Evolutionary conservation across 2,113 vertebrate species (phyloP), one percentile per base, ranked within the genome.

Genomic region (Alosa alosa): DNA sequence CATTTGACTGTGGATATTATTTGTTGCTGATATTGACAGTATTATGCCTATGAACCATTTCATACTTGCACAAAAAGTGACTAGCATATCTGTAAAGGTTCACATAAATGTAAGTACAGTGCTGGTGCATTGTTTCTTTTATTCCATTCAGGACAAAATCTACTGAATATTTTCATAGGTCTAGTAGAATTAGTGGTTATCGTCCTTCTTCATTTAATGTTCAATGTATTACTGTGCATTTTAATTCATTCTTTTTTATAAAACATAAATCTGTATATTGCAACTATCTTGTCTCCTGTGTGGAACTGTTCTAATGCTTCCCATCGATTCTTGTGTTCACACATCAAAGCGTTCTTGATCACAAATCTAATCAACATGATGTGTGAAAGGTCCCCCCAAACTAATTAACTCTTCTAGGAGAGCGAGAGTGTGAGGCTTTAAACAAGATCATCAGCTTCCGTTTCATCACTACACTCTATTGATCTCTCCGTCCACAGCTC

Each of bases 221-320:
- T 78, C 72, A 78, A 39, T 78, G 72, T 78, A 78, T 36, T 78
- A 41, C 72, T 78, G 72, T 78, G 72, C 72, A 78, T 78, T 78
- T 41, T 78, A 78, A 39, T 78, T 78, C 20, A 39, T 68, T 31
- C 10, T 9, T 78, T 78, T 78, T 41, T 39, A 39, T 39, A 39
- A 78, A 78, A 78, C 72, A 78, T 78, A 78, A 78, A 78, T 78
- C 72, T 13, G 72, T 78, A 39, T 78, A 78, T 39, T 78, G 72
- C 72, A 78, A 11, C 31, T 41, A 78, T 2, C 11, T 41, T 39
- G 72, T 78, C 9, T 78, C 36, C 72, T 17, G 72, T 39, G 72
- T 39, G 72, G 25, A 39, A 78, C 13, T 78, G 39, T 13, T 78
- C 72, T 78, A 39, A 15, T 39, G 11, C 72, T 17, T 25, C 64